Conservation (phyloP, 1,140 invertebrate species). For the Diorhabda elongata region DNA sequence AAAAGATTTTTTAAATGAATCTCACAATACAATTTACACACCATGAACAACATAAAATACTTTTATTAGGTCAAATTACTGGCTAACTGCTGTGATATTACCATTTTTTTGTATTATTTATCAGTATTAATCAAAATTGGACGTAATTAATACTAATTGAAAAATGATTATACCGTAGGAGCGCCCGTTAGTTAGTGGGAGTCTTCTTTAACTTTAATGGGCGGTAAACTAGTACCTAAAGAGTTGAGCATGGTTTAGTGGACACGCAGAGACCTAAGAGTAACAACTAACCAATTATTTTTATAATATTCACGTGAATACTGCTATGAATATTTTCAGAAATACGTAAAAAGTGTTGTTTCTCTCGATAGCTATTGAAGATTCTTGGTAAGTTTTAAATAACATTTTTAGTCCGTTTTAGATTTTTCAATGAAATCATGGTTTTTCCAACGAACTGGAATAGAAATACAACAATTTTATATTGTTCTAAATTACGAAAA, state of each 20-base stretch:
- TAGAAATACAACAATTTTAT: too few species aligned
- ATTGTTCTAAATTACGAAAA: too few species aligned
- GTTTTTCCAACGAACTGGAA: not conserved
- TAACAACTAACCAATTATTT: not conserved
- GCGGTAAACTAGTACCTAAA: not conserved
- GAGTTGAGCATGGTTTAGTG: not conserved
- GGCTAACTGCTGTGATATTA: too few species aligned
- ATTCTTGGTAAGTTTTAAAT: not conserved
- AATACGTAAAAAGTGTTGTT: not conserved
- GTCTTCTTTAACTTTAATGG: not conserved
- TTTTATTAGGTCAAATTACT: too few species aligned
- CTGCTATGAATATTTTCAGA: not conserved
- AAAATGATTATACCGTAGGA: not conserved
- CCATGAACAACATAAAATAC: too few species aligned
- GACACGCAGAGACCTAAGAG: not conserved
- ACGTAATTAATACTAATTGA: not conserved
- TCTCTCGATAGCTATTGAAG: not conserved
- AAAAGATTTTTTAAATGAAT: too few species aligned
- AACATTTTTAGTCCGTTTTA: not conserved
- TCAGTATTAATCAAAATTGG: conserved; percentile 5
- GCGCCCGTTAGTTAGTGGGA: not conserved
- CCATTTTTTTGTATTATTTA: too few species aligned
- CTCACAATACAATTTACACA: too few species aligned
- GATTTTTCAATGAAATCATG: not conserved
- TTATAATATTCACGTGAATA: not conserved